phyloP scores from a whole-genome alignment of 2,888 invertebrate species.

The Pocota personata region DNA sequence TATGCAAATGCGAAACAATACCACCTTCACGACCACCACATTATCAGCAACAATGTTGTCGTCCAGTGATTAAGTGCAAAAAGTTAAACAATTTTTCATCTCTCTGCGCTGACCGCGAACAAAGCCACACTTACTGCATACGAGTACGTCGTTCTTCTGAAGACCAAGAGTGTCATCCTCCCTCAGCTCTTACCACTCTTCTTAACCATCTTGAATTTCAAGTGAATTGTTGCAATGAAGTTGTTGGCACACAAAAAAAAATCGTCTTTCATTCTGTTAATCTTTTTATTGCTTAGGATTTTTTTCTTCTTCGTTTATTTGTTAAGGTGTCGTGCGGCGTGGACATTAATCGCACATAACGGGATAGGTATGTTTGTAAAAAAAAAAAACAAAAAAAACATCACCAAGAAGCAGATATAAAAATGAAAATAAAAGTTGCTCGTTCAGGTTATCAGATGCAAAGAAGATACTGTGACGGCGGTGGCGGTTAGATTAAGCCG shows the following conservation, averaged over 20 bases:
- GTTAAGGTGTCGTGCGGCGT: conserved; percentile 55
- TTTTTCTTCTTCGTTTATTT: not conserved
- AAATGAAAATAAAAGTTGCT: conserved; percentile 68
- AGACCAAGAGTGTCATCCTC: not conserved
- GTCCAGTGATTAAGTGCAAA: conserved; percentile 59
- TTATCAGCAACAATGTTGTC: conserved; percentile 21
- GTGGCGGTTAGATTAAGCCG: conserved; percentile 1
- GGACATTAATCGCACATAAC: conserved; percentile 67
- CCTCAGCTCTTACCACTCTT: not conserved
- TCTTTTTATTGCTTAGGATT: conserved; percentile 17
- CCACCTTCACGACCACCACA: not conserved
- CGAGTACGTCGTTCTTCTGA: conserved; percentile 7
- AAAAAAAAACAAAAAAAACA: not conserved
- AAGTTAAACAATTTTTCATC: conserved; percentile 53
- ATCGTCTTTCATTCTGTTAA: conserved; percentile 29
- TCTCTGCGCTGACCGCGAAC: conserved; percentile 34
- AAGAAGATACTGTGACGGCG: conserved; percentile 26
- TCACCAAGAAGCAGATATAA: conserved; percentile 24
- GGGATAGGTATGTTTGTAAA: conserved; percentile 25
- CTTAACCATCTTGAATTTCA: conserved; percentile 4
- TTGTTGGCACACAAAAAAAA: conserved; percentile 66
- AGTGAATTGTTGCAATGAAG: conserved; percentile 66
- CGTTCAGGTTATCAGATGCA: conserved; percentile 64
- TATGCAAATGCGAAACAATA: not conserved
- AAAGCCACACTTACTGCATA: conserved; percentile 26